Evolutionary conservation across 2,797 vertebrate species (phyloP).

Genomic region (Gymnocypris eckloni): DNA sequence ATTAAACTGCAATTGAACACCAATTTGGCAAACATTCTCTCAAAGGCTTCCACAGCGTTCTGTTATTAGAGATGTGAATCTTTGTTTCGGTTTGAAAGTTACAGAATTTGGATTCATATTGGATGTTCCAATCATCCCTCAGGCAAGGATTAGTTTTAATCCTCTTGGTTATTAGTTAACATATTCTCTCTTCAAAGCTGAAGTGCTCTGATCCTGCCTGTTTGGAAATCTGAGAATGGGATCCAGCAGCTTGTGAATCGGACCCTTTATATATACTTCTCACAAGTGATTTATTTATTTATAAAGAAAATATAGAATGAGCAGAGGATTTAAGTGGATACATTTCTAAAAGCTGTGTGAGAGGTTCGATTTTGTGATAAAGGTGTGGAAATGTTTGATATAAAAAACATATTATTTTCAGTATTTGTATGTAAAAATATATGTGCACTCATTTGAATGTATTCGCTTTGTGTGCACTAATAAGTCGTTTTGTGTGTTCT

Average conservation of each 20-base stretch:
- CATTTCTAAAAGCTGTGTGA: slow-evolving; percentile 18
- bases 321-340: not conserved
- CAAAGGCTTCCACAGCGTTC: slow-evolving; percentile 33
- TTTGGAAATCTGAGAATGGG: slow-evolving; percentile 47
- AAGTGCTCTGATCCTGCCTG: slow-evolving; percentile 54
- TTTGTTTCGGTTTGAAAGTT: slow-evolving; percentile 59
- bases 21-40: not conserved
- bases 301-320: not conserved
- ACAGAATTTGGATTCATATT: slow-evolving; percentile 63
- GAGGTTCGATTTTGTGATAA: slow-evolving; percentile 41
- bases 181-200: slow-evolving; percentile 64
- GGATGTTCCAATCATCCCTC: slow-evolving; percentile 77
- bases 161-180: slow-evolving; percentile 71
- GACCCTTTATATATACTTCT: slow-evolving; percentile 17
- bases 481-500: slow-evolving; percentile 34
- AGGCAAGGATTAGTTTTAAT: slow-evolving; percentile 74
- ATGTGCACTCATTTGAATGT: not conserved
- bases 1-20: not conserved
- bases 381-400: slow-evolving; percentile 53
- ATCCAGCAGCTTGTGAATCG: slow-evolving; percentile 36
- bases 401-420: slow-evolving; percentile 49
- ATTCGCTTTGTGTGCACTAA: slow-evolving; percentile 36
- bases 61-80: slow-evolving; percentile 48
- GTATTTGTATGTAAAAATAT: not conserved
- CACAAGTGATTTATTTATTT: slow-evolving; percentile 9